A percentile compares a stretch with the other conserved stretches of the same genome.
Conservation (phyloP, 1,140 invertebrate genomes). For the Macrosteles quadrilineatus region DNA sequence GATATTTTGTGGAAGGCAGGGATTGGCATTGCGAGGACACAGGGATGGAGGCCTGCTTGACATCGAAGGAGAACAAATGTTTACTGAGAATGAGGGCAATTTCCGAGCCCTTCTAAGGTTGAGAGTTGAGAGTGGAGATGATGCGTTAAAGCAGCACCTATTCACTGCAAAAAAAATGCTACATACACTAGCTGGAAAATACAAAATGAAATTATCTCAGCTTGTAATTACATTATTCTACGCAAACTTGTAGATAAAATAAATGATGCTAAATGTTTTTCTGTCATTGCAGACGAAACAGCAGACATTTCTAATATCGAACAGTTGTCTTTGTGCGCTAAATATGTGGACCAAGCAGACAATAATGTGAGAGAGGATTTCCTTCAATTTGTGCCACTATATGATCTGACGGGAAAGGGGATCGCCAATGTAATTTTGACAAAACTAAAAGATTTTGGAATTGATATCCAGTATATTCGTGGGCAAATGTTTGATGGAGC, state of each 20-base stretch:
- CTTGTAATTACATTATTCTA: conserved; percentile 2
- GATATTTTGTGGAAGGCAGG: conserved; percentile 22
- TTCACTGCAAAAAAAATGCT: conserved; percentile 9
- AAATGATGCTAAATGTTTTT: conserved; percentile 7
- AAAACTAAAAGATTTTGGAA: conserved; percentile 7
- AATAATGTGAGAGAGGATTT: neutral
- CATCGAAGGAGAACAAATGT: neutral
- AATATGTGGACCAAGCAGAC: neutral
- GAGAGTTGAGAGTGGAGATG: conserved; percentile 7
- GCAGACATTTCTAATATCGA: neutral
- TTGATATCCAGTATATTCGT: neutral
- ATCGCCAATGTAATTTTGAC: neutral
- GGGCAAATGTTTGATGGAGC: conserved; percentile 11
- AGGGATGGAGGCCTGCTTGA: neutral
- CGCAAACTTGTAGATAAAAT: neutral
- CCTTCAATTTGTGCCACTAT: neutral
- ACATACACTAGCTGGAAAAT: neutral
- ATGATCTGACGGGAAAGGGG: conserved; percentile 4
- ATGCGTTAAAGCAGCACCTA: neutral
- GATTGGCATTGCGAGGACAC: conserved; percentile 9
- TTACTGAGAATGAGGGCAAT: conserved; percentile 4
- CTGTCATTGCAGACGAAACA: conserved; percentile 3
- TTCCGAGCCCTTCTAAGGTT: neutral
- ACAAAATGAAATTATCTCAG: conserved; percentile 20
- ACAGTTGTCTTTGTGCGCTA: conserved; percentile 1